Base-by-base conservation (phyloP, 2,888 invertebrate species). In the Gandaritis pyraliata region DNA sequence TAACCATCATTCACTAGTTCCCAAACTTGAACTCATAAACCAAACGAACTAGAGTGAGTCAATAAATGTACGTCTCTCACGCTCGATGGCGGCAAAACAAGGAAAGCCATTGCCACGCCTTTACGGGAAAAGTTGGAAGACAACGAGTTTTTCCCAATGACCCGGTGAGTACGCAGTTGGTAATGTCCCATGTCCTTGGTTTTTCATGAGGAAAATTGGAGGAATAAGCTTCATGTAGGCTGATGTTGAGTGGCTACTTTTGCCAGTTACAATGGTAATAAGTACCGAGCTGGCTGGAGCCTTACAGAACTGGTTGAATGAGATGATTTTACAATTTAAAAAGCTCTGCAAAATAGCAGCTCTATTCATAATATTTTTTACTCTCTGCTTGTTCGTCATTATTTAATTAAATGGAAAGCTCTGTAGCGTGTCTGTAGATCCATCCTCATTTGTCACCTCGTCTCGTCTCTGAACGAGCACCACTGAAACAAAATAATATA, bases 381-480 rank as follows among this genome's bases (percentile, higher is more conserved):
- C 36, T 53, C 36, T 11, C 5, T n/a, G 49, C 29, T 45, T 8
- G 43, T 56, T 49, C 38, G 48, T 65, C 58, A 65, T 69, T 70
- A 68, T 69, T 68, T 71, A 69, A 72, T 72, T 70, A 70, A 63
- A 47, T 15, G 39, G 57, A 50, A 57, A 61, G 39, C 39, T 51
- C 55, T 13, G 53, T 30, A 48, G 48, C 58, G 63, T 66, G 61
- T 59, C 59, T 63, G 57, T 39, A 48, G 65, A 70, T 71, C 68
- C 61, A 65, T 68, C 64, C 63, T 69, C 66, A 65, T 72, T 69
- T 71, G 69, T 72, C 71, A 66, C 54, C 66, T 58, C 53, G 58
- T 39, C 50, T 8, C 48, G 33, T 33, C 10, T 30, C 33, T 10
- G 47, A 29, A 29, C 13, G 29, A 29, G 7, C 47, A 11, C n/a